Base-by-base conservation (phyloP, 2,888 invertebrate genomes). In the Thereva unica region DNA sequence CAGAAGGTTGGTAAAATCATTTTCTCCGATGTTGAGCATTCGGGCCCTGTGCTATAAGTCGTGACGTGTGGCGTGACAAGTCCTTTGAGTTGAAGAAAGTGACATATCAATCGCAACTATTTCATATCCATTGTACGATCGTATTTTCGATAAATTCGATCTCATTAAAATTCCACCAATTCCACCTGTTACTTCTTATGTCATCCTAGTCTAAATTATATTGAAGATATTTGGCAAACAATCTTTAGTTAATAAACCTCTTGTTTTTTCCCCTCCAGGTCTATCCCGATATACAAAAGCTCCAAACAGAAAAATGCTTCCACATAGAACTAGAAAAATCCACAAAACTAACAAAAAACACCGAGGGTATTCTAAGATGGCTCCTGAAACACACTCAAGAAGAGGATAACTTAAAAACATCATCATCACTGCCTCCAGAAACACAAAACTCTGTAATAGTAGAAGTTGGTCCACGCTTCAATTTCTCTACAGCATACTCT, bases 401-500 rank as follows among this genome's bases (percentile, higher is more conserved):
- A 68, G 85, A 85, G 0, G 80, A 85, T 59, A 84, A 84, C 37
- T 78, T 92, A 53, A 83, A 82, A 55, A 82, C 83, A 74, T 80
- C 82, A 70, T 84, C 86, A 42, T 76, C 80, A 9, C 84, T 87
- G 70, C 82, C 81, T 61, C 75, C 78, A 70, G 74, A 80, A 38
- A 75, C 77, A 52, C 74, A 76, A 44, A 78, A 68, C 1, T 53
- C 70, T 38, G 71, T 84, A 8, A 71, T 94, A 5, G 85, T 96
- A 74, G 96, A 96, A 85, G 91, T 95, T 77, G 96, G 96, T 37
- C 96, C 96, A 42, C 88, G 95, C 73, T 89, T 95, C 73, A 95
- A 95, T 81, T 97, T 97, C 79, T 95, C 95, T 10, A 97, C 97
- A 45, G 90, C 98, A 0, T 93, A 93, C 78, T 97, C 96, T 0